These are phyloP conservation scores for Adelosebastes latens DNA, from an alignment of 2,797 vertebrate genomes.

Conservation along the genomic window DNA sequence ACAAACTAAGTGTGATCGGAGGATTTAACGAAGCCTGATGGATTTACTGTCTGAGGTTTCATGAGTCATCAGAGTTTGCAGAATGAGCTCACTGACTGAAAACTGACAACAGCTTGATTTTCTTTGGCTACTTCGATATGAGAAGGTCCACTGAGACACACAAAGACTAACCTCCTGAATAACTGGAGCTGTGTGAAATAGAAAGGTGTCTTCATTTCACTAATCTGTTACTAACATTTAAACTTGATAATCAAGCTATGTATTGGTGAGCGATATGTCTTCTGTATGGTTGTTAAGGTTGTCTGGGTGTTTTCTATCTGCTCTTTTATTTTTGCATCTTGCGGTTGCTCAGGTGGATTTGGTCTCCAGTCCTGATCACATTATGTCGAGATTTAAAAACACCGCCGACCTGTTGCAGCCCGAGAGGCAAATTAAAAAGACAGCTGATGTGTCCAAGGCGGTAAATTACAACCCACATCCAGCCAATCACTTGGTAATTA, in stretches of 20 bases:
- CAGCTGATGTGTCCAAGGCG: not conserved
- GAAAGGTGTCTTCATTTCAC: not conserved
- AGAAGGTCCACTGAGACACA: not conserved
- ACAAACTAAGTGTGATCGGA: not conserved
- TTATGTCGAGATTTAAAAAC: not conserved
- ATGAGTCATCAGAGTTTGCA: not conserved
- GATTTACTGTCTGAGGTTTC: not conserved
- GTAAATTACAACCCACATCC: not conserved
- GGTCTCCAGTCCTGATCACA: not conserved
- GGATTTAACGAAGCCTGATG: not conserved
- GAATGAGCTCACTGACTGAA: not conserved
- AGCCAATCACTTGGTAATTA: not conserved
- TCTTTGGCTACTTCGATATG: not conserved
- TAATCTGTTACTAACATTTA: not conserved
- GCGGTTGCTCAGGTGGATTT: not conserved
- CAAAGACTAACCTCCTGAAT: not conserved
- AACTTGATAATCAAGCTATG: accelerated
- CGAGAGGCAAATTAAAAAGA: not conserved
- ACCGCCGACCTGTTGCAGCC: not conserved
- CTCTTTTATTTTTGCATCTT: not conserved
- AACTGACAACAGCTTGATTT: not conserved
- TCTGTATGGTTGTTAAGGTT: not conserved
- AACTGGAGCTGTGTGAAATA: not conserved
- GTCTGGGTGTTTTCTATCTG: not conserved
- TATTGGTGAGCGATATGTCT: not conserved